Evolutionary conservation across 2,113 vertebrate genomes (phyloP).

Genomic region (Megaceryle maxima): DNA sequence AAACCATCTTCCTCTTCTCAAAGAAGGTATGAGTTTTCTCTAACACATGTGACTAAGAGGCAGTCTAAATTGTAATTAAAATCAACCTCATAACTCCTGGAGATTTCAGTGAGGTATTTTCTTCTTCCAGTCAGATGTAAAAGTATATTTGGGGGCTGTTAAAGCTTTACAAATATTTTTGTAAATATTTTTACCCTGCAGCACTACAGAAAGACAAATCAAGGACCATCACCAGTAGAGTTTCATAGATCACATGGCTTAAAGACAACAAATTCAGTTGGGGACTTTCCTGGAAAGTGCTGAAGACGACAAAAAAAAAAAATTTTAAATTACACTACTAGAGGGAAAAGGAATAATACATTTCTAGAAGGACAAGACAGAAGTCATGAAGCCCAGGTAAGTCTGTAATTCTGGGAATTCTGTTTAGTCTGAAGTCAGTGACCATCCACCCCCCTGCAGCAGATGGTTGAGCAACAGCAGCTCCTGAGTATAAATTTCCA

Average conservation of each 20-base stretch:
- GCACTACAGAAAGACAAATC: not conserved
- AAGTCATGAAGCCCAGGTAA: not conserved
- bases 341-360: not conserved
- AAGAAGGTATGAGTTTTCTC: not conserved
- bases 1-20: not conserved
- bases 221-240: not conserved
- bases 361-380: not conserved
- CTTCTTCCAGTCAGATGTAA: not conserved
- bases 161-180: not conserved
- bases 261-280: not conserved
- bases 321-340: not conserved
- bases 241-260: not conserved
- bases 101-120: not conserved
- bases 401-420: not conserved
- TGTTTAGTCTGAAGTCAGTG: constrained; percentile 8
- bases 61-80: not conserved
- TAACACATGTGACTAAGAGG: not conserved
- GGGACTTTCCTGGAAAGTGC: not conserved
- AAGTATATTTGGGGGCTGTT: not conserved
- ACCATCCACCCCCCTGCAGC: not conserved
- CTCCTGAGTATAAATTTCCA: not conserved
- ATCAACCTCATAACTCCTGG: not conserved
- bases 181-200: not conserved
- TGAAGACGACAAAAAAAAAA: not conserved
- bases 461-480: not conserved